Evolutionary conservation across 2,888 invertebrate species (phyloP).

Genomic region (Ceraclea dissimilis): DNA sequence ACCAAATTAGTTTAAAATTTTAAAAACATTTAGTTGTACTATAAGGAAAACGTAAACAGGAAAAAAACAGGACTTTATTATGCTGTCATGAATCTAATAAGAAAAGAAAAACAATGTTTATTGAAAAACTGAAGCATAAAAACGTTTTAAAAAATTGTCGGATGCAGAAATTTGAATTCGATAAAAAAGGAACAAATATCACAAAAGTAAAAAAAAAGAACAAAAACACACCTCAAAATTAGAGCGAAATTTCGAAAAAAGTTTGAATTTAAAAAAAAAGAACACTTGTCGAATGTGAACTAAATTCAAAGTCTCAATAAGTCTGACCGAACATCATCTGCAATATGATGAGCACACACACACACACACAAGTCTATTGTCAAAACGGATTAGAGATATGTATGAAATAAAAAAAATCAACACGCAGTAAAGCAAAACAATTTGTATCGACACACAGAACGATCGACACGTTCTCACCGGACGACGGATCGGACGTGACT

Average conservation of each 20-base stretch:
- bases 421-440: background rate
- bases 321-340: slow-evolving; percentile 1
- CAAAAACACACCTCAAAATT: slow-evolving; percentile 2
- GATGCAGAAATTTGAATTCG: background rate
- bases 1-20: background rate
- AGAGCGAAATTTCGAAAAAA: background rate
- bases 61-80: too few species aligned
- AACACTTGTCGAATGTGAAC: background rate
- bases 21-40: background rate
- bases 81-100: background rate
- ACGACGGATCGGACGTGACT: slow-evolving; percentile 33
- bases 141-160: background rate
- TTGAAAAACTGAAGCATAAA: background rate
- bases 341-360: background rate
- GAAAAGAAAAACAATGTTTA: background rate
- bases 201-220: background rate
- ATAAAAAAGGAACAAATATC: background rate
- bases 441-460: background rate
- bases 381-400: background rate
- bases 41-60: too few species aligned
- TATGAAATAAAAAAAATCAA: background rate
- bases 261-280: background rate
- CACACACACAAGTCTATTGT: background rate
- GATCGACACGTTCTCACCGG: slow-evolving; percentile 68
- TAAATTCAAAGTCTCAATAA: background rate